Base-by-base conservation (phyloP, 2,888 invertebrate species). In the Drosophila infuscata region DNA sequence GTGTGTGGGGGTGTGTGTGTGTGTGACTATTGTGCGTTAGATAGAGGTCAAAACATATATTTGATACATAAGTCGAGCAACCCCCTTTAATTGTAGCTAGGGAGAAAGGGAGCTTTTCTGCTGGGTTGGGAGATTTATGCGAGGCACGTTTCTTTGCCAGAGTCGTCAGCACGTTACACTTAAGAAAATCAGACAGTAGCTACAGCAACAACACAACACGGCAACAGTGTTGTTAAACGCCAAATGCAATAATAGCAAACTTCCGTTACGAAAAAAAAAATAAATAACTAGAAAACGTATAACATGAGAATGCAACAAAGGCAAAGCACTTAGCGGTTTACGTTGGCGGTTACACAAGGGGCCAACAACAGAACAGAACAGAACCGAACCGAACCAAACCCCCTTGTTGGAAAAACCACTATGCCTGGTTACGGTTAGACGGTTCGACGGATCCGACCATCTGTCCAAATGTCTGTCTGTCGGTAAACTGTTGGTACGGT, bases 241-340 rank as follows among this genome's bases (percentile, higher is more conserved):
- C 83, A 75, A 70, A 67, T 72, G 81, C 73, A 86, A 86, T 86
- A 83, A 79, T 70, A 70, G 81, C 53, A 67, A 74, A 78, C 68
- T 83, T 86, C 81, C 82, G 86, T 79, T 82, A 64, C 51, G 51
- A 36, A 9, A 15, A 3, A 32, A 30, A 70, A 56, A 61, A 65
- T 32, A n/a, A 54, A 17, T 9, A 20, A n/a, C 7, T 0, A 20
- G 46, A 46, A 38, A 56, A 38, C 29, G 38, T 56, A 43, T 32
- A n/a, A 43, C 62, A 57, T 52, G 66, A 41, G 63, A 71, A 76
- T 75, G 79, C 76, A 82, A 83, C 82, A 83, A 83, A 78, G 82
- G 83, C 67, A 76, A 64, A 83, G 76, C 87, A 83, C 83, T 83
- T 83, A 86, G 83, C 79, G 83, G 87, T 83, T 81, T 74, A 67